Conservation (phyloP, 64 coral and sea anemone genomes). For the Pocillopora verrucosa region DNA sequence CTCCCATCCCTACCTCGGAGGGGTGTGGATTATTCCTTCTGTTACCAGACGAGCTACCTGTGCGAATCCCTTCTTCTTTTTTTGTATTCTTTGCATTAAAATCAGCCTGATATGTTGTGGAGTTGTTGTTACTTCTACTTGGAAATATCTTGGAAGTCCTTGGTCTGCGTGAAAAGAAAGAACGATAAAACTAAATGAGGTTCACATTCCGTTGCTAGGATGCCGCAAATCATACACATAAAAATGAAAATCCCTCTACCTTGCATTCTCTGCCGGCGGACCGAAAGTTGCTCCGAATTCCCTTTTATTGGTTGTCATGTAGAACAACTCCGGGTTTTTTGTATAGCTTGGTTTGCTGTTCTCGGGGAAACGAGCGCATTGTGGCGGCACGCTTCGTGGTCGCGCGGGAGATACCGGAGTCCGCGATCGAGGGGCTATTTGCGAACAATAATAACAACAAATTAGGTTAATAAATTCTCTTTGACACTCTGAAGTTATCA, state of each 20-base stretch:
- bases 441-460: constrained; percentile 15
- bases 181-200: background rate
- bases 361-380: background rate
- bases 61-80: constrained; percentile 41
- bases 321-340: constrained; percentile 75
- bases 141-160: constrained; percentile 75
- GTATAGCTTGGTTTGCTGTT: constrained; percentile 63
- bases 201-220: constrained; percentile 62
- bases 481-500: background rate
- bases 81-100: constrained; percentile 49
- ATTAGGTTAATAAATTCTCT: constrained; percentile 5
- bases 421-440: background rate
- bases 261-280: constrained; percentile 66
- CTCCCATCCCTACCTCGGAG: constrained; percentile 55
- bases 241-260: constrained; percentile 40
- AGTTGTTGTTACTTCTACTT: constrained; percentile 52
- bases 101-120: constrained; percentile 72
- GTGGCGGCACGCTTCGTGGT: constrained; percentile 43
- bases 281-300: constrained; percentile 69
- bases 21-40: constrained; percentile 89
- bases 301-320: constrained; percentile 77
- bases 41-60: constrained; percentile 65
- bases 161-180: constrained; percentile 49
- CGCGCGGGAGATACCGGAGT: constrained; percentile 12
- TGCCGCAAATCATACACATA: no score